Percentiles rank a stretch among this genome's conserved stretches.
These are phyloP conservation scores for Danionella cerebrum DNA, from an alignment of 2,113 vertebrate genomes.

Conservation along the genomic window DNA sequence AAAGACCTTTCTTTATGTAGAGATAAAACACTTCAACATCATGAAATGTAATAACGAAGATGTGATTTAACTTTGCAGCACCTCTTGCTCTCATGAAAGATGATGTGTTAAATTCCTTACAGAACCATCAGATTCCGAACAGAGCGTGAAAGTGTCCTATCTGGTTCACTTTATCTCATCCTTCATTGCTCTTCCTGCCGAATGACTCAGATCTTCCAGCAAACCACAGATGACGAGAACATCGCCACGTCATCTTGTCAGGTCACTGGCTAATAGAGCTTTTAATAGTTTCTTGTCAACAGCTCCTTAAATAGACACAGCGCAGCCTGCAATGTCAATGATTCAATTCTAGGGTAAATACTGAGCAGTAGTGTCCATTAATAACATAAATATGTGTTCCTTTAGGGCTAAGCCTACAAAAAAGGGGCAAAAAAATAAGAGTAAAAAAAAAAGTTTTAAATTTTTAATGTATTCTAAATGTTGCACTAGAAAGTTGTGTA, in stretches of 20 bases:
- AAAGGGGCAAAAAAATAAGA: too few species aligned
- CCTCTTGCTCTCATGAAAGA: neutral
- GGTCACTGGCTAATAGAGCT: slow-evolving; percentile 29
- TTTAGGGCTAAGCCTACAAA: too few species aligned
- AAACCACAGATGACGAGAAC: slow-evolving; percentile 35
- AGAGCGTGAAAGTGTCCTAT: neutral
- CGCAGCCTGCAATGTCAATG: neutral
- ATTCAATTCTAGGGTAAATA: neutral
- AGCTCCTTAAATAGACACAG: slow-evolving; percentile 6
- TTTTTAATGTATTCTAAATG: too few species aligned
- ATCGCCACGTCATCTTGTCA: slow-evolving; percentile 29
- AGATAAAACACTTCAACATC: neutral
- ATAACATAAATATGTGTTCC: too few species aligned
- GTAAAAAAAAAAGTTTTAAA: too few species aligned
- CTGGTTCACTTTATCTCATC: neutral
- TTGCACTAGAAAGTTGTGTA: too few species aligned
- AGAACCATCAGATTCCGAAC: neutral
- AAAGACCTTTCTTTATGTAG: neutral
- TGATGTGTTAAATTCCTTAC: neutral
- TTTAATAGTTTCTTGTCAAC: slow-evolving; percentile 13
- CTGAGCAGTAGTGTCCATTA: too few species aligned
- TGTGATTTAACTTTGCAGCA: neutral
- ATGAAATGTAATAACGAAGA: neutral
- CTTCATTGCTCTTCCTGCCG: slow-evolving; percentile 10
- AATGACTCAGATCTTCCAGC: slow-evolving; percentile 40